Conservation (phyloP, 2,113 vertebrate genomes). For the Entomyzon cyanotis region DNA sequence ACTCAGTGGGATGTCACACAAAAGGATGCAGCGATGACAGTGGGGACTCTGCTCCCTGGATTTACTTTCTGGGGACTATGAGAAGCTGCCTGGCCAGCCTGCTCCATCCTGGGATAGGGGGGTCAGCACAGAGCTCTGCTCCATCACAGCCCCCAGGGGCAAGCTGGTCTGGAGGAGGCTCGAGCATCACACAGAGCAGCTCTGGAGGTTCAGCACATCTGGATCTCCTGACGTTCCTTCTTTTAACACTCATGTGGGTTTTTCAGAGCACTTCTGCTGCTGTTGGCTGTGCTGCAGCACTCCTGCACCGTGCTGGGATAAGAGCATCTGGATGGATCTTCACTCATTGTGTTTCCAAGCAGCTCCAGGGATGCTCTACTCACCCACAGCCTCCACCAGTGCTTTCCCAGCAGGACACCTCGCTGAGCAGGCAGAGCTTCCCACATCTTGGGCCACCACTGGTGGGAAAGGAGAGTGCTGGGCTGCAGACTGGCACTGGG, state of each 20-base stretch:
- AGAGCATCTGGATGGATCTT: neutral
- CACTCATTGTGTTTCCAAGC: neutral
- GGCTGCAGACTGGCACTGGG: neutral
- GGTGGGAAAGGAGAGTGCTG: neutral
- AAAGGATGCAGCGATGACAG: neutral
- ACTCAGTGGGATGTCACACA: neutral
- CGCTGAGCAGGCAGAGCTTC: neutral
- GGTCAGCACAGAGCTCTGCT: neutral
- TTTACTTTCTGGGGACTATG: neutral
- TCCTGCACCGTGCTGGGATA: neutral
- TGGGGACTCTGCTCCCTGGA: neutral
- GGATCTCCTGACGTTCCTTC: neutral
- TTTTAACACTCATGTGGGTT: rapidly evolving
- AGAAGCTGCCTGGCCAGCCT: neutral
- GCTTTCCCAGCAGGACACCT: neutral
- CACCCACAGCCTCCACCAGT: neutral
- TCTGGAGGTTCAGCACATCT: neutral
- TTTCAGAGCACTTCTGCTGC: neutral
- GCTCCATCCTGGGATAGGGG: neutral
- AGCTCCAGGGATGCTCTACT: neutral
- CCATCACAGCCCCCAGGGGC: neutral
- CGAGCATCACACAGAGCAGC: rapidly evolving
- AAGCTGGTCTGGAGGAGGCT: neutral
- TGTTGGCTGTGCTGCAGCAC: neutral
- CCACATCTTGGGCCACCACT: neutral